Evolutionary conservation across 2,113 vertebrate genomes (phyloP), one percentile per base, ranked within the genome.

Genomic region (Gorsachius goisagi): DNA sequence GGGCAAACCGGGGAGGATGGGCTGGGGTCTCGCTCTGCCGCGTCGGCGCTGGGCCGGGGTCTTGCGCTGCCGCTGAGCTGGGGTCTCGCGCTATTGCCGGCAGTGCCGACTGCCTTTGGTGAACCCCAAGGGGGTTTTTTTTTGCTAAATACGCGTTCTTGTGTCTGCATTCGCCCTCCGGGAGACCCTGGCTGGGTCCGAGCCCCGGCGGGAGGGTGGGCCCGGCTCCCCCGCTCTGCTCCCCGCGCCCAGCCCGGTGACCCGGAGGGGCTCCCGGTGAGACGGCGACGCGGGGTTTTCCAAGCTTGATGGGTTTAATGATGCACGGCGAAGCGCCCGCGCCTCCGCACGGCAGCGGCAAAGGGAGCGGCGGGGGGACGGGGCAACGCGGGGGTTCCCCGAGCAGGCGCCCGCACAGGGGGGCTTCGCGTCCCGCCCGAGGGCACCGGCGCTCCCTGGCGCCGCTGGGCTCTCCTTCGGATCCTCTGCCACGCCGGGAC

Each of bases 241-340:
- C 49, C 4, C 8, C 2, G 2, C 13, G 4, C 10, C 56, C 74
- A 32, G n/a, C n/a, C 8, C 2, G 8, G 44, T 28, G 21, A 35
- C 20, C 20, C 2, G 8, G 58, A 5, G 22, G 58, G 74, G n/a
- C 45, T 47, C 21, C 49, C 44, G 8, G 74, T 8, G 12, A 74
- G 62, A 75, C 1, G 26, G 39, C 67, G 39, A 69, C 9, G 0
- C 0, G 15, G 60, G 22, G 6, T 17, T 44, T 35, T 69, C 56
- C 39, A 14, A 50, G 63, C 69, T 60, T 26, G 55, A 62, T 62
- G 49, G 15, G 14, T 80, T 86, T 80, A 86, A 81, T 62, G 62
- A 44, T n/a, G 60, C 50, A 91, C n/a, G 32, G n/a, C 13, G 3
- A 58, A 45, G 59, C 14, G 53, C 71, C 71, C 17, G 75, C 28